Evolutionary conservation across 2,888 invertebrate species (phyloP), one percentile per base, ranked within the genome.

Genomic region (Falcaria lacertinaria): DNA sequence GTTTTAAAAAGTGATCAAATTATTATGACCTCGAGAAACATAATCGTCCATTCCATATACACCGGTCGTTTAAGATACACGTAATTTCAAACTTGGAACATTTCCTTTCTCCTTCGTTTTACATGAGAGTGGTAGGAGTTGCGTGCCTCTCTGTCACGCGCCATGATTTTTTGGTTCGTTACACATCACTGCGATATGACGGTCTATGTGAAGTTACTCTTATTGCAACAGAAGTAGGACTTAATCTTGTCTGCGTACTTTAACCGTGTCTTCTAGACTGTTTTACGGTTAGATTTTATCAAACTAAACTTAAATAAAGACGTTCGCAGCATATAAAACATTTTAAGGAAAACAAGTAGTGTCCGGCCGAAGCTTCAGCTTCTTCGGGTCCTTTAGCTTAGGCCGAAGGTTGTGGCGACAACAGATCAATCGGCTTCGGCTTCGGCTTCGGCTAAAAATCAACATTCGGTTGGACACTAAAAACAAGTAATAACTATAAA

Each of bases 141-240:
- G 50, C 51, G 54, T 37, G 48, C 50, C 48, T 19, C 42, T 38
- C 43, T 48, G 60, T 53, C 62, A 65, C 69, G 70, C 66, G 50
- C 53, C 54, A 55, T 60, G 60, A 56, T 42, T 70, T 72, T 69
- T 64, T 63, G 61, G 68, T 60, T 39, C 62, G 59, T 54, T 52
- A 60, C 57, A 54, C 57, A 45, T 57, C 50, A 48, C 41, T 45
- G 50, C 41, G 19, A 47, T 11, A 11, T 7, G 7, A 11, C 11
- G 11, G 3, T 11, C 3, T 3, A 41, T 40, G 40, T 19, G 19
- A 22, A 19, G 13, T 33, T 36, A 34, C 4, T n/a, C 35, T 11
- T 37, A 37, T 37, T 11, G 14, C 1, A 14, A 25, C 22, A 2
- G 3, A 4, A 2, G 3, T 37, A 37, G 5, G 14, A 22, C 14